Percentiles rank a stretch among this genome's conserved stretches.
Evolutionary conservation across 2,797 vertebrate species (phyloP).

Genomic region (Selene dorsalis): DNA sequence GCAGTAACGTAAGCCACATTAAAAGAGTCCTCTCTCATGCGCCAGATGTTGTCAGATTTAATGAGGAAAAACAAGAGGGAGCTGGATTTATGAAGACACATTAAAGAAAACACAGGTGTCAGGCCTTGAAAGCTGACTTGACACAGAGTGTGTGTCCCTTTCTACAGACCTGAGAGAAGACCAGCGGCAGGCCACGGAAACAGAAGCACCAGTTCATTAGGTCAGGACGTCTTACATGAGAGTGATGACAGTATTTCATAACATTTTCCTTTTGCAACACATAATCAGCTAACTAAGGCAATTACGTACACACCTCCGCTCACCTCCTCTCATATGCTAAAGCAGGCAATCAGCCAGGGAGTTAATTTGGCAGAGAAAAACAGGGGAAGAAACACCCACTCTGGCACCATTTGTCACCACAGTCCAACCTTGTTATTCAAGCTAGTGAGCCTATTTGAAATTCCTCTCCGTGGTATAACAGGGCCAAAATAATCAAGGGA

Average conservation of each 20-base stretch:
- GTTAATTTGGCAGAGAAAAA: conserved; percentile 79
- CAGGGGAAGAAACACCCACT: conserved; percentile 77
- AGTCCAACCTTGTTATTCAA: conserved; percentile 84
- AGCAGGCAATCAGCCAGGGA: conserved; percentile 83
- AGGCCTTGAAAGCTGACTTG: conserved; percentile 35
- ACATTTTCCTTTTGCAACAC: conserved; percentile 70
- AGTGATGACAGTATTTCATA: conserved; percentile 69
- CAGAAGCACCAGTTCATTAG: conserved; percentile 32
- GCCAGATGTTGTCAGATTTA: conserved; percentile 84
- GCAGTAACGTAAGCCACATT: conserved; percentile 81
- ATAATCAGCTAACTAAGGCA: conserved; percentile 77
- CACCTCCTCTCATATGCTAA: conserved; percentile 82
- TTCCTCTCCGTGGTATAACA: conserved; percentile 84
- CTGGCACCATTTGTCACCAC: conserved; percentile 82
- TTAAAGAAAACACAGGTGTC: conserved; percentile 83
- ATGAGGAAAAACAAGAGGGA: conserved; percentile 82
- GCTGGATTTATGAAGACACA: conserved; percentile 70
- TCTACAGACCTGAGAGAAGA: conserved; percentile 5
- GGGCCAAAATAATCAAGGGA: conserved; percentile 87
- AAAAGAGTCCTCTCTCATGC: conserved; percentile 74
- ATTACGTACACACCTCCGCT: conserved; percentile 79
- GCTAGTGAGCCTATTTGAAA: conserved; percentile 83
- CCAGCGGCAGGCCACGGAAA: conserved; percentile 11
- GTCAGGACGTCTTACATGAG: conserved; percentile 37
- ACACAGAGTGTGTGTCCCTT: conserved; percentile 31